phyloP scores from a whole-genome alignment of 1,140 invertebrate species.

The Ctenoplectra terminalis region DNA sequence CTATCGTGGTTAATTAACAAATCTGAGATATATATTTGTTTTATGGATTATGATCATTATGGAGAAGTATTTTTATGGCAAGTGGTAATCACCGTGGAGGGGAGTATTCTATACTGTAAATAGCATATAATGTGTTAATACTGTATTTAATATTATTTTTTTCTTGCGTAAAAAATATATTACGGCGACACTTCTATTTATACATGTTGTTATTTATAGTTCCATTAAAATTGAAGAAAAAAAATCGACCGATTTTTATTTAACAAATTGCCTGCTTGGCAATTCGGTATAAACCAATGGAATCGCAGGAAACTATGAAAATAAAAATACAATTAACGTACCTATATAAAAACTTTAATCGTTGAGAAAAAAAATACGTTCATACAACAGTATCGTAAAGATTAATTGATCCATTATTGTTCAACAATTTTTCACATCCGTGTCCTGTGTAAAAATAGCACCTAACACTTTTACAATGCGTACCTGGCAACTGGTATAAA shows the following conservation, averaged over 20 bases:
- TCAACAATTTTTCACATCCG: not conserved
- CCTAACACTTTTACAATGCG: not conserved
- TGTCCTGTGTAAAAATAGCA: conserved; percentile 31
- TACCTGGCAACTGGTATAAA: not conserved
- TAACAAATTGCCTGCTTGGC: not conserved
- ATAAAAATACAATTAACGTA: not conserved
- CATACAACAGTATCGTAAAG: conserved; percentile 10
- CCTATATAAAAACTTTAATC: conserved; percentile 11
- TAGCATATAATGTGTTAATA: conserved; percentile 67
- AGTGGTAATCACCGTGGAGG: conserved; percentile 2
- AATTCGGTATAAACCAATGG: not conserved
- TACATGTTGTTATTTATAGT: conserved; percentile 70
- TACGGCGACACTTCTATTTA: conserved; percentile 68
- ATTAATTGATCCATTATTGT: not conserved
- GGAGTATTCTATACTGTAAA: conserved; percentile 63
- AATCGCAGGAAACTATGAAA: not conserved
- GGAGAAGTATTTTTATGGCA: conserved; percentile 6
- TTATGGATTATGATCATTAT: conserved; percentile 9
- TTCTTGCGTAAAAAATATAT: conserved; percentile 55
- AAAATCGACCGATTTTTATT: not conserved
- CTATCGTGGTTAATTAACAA: conserved; percentile 13
- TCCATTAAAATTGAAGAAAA: conserved; percentile 71
- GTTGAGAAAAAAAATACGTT: conserved; percentile 7
- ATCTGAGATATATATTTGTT: conserved; percentile 7
- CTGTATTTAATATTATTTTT: conserved; percentile 71